A percentile compares a stretch with the other conserved stretches of the same genome.
Evolutionary conservation across 2,797 vertebrate species (phyloP).

Genomic region (Arctocebus calabarensis): DNA sequence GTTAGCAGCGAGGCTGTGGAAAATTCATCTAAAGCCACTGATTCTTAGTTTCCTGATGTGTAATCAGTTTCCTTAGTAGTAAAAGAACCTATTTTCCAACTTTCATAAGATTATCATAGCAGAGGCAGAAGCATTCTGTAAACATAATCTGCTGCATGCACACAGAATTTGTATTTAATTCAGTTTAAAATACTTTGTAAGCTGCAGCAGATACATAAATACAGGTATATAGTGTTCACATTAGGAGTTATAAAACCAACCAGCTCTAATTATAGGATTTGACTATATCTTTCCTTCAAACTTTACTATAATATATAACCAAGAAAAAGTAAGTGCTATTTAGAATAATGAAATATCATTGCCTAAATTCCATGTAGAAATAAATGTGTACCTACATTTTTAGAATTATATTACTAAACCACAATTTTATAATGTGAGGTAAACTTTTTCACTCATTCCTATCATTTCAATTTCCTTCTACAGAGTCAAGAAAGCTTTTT

Average conservation of each 20-base stretch:
- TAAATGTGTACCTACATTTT: background rate
- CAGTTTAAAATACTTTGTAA: slow-evolving; percentile 22
- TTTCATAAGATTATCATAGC: background rate
- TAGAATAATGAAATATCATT: background rate
- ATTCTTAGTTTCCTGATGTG: background rate
- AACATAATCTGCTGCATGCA: background rate
- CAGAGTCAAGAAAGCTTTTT: background rate
- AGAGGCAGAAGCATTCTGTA: background rate
- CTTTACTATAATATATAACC: background rate
- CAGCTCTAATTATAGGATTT: background rate
- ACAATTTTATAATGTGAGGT: slow-evolving; percentile 1
- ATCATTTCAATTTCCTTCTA: background rate
- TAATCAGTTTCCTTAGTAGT: background rate
- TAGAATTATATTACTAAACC: background rate
- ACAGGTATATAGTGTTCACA: background rate
- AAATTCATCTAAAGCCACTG: background rate
- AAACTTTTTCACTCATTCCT: background rate
- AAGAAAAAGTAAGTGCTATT: background rate
- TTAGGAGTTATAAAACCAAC: background rate
- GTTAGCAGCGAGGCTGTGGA: background rate
- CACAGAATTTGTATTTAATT: slow-evolving; percentile 22
- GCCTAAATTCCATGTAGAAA: slow-evolving; percentile 29
- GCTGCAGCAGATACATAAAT: background rate
- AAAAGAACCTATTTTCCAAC: background rate
- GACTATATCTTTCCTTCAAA: slow-evolving; percentile 17